A percentile compares a stretch with the other conserved stretches of the same genome.
These are phyloP conservation scores for Drosophila cardini DNA, from an alignment of 1,140 invertebrate genomes.

Conservation along the genomic window DNA sequence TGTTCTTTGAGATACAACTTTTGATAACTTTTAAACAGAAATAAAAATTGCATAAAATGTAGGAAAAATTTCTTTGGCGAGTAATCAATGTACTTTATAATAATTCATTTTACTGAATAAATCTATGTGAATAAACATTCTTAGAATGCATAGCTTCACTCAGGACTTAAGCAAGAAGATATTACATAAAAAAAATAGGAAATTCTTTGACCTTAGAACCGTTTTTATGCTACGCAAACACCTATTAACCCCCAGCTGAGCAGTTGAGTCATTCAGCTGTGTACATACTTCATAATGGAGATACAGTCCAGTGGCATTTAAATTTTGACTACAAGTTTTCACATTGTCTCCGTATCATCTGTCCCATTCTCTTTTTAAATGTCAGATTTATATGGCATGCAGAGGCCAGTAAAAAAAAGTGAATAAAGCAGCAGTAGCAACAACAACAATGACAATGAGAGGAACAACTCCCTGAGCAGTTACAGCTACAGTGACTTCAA, in stretches of 20 bases:
- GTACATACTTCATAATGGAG: conserved; percentile 12
- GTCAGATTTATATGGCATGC: conserved; percentile 65
- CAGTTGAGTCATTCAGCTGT: neutral
- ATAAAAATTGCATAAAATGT: too few species aligned
- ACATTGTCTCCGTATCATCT: neutral
- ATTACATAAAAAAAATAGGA: neutral
- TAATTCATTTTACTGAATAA: conserved; percentile 22
- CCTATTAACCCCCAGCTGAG: conserved; percentile 14
- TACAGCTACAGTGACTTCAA: conserved; percentile 6
- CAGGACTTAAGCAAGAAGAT: neutral
- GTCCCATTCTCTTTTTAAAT: conserved; percentile 38
- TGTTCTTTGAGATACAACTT: too few species aligned
- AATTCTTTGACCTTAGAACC: conserved; percentile 17
- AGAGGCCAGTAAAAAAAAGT: conserved; percentile 38
- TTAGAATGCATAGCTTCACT: neutral
- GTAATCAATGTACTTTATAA: conserved; percentile 13
- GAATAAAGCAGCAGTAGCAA: conserved; percentile 24
- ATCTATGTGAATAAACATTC: conserved; percentile 12
- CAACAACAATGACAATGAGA: conserved; percentile 23
- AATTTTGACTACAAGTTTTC: conserved; percentile 26
- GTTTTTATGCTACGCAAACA: conserved; percentile 1
- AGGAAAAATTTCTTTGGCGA: too few species aligned
- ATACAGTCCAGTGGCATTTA: conserved; percentile 35
- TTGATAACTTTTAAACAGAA: too few species aligned
- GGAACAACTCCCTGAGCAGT: conserved; percentile 45